Percentiles rank a stretch among this genome's conserved stretches.
Evolutionary conservation across 2,888 invertebrate genomes (phyloP).

Genomic region (Hipparchia semele): DNA sequence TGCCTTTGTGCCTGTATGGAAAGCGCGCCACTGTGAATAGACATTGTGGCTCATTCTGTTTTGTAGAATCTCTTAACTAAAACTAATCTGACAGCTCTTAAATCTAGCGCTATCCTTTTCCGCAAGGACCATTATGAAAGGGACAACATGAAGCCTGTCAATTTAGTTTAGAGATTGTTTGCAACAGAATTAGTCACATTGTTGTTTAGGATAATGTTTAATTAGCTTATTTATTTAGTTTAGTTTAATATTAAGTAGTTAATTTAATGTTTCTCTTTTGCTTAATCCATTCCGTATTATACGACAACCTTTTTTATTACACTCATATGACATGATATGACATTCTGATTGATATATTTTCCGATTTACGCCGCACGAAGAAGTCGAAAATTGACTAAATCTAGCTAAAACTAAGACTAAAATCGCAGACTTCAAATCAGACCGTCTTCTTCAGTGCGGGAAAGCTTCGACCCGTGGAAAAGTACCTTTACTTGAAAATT

Average conservation of each 20-base stretch:
- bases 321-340: no score
- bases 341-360: not conserved
- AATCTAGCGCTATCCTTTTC: no score
- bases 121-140: no score
- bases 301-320: not conserved
- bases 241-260: constrained; percentile 17
- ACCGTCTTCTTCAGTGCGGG: not conserved
- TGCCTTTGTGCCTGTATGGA: constrained; percentile 16
- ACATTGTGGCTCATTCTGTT: no score
- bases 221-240: constrained; percentile 21
- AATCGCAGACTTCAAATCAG: not conserved
- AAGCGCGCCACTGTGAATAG: constrained; percentile 3
- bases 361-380: not conserved
- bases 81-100: no score
- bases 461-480: not conserved
- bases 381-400: not conserved
- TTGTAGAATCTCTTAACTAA: no score
- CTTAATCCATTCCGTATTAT: not conserved
- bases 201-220: constrained; percentile 4
- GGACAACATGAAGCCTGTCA: no score
- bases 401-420: not conserved
- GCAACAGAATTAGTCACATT: no score
- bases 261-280: constrained; percentile 7
- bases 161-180: no score
- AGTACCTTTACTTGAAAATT: not conserved